Conservation (phyloP, 1,140 invertebrate genomes). For the Brachionus rubens region DNA sequence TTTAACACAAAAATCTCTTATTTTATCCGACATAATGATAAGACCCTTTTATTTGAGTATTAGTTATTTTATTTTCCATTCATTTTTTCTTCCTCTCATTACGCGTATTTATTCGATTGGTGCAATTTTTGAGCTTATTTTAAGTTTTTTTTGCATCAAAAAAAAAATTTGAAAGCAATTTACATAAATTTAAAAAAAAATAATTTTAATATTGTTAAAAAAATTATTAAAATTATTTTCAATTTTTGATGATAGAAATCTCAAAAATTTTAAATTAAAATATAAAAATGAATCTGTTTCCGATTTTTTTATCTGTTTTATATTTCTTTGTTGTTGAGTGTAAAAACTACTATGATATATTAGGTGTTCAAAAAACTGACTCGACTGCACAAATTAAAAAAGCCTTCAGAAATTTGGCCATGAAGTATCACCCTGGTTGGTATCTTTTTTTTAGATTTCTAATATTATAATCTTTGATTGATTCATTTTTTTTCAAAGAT, state of each 20-base stretch:
- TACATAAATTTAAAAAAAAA: conserved; percentile 11
- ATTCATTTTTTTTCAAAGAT: too few relatives aligned
- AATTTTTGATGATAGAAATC: neutral
- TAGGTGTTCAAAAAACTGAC: conserved; percentile 79
- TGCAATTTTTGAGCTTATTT: neutral
- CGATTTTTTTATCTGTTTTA: neutral
- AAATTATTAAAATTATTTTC: neutral
- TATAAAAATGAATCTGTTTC: neutral
- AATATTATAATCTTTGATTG: too few relatives aligned
- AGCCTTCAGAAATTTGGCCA: conserved; percentile 83
- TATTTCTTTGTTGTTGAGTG: neutral
- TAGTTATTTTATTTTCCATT: too few relatives aligned
- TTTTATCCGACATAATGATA: too few relatives aligned
- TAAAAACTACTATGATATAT: conserved; percentile 82
- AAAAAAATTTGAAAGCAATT: neutral
- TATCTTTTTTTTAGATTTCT: neutral
- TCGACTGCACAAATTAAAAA: conserved; percentile 69
- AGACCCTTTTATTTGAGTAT: too few relatives aligned
- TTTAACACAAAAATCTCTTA: too few relatives aligned
- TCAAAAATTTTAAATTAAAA: neutral
- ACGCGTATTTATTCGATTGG: conserved; percentile 11
- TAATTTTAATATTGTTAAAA: neutral
- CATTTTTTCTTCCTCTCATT: too few relatives aligned
- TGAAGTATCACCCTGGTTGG: conserved; percentile 99
- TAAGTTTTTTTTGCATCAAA: conserved; percentile 13